Percentiles rank a stretch among this genome's conserved stretches.
These are phyloP conservation scores for Emys orbicularis DNA, from an alignment of 2,797 vertebrate species.

Conservation along the genomic window DNA sequence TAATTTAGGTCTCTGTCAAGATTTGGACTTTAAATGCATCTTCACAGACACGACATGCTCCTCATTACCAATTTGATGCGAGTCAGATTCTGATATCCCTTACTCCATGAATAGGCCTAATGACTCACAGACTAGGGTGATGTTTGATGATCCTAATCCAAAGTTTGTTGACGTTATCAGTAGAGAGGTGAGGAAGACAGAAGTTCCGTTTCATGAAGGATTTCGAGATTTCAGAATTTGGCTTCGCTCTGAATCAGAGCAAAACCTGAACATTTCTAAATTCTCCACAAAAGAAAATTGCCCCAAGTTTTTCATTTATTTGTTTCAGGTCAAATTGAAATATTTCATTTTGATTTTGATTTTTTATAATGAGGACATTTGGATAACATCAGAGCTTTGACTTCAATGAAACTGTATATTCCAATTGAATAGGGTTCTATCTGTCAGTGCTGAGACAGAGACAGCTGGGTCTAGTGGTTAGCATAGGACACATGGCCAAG, in stretches of 20 bases:
- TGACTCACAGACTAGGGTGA: background rate
- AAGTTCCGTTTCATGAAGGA: too few relatives aligned
- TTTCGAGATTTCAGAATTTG: too few relatives aligned
- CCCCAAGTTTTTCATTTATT: too few relatives aligned
- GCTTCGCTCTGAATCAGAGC: too few relatives aligned
- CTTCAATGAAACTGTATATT: background rate
- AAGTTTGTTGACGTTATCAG: background rate
- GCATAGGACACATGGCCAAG: too few relatives aligned
- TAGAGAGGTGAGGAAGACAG: too few relatives aligned
- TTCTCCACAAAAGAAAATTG: too few relatives aligned
- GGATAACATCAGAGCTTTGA: background rate
- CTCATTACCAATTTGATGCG: background rate
- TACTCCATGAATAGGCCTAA: background rate
- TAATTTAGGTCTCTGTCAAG: conserved; percentile 33
- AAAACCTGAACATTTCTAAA: too few relatives aligned
- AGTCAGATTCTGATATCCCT: background rate
- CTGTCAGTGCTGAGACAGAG: background rate
- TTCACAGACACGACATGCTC: background rate
- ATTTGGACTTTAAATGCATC: conserved; percentile 18
- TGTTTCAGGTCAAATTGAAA: too few relatives aligned
- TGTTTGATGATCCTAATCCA: background rate
- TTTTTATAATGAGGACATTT: too few relatives aligned
- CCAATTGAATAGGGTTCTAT: background rate
- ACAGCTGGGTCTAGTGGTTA: background rate
- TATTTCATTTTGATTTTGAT: too few relatives aligned